Evolutionary conservation across 2,113 vertebrate species (phyloP).

Genomic region (Nicator chloris): DNA sequence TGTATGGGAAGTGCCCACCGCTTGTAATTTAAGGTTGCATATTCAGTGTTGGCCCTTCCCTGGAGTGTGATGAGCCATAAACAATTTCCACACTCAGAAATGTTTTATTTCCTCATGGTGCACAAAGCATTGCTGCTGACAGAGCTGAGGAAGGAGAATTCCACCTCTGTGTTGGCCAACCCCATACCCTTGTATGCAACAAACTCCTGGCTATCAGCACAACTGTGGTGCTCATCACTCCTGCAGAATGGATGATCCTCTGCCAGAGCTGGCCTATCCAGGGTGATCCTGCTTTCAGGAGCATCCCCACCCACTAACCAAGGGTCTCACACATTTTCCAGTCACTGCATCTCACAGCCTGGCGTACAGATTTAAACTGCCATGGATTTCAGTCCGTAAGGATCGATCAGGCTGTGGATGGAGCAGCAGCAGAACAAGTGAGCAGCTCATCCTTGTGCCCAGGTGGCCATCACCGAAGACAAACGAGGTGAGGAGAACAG

Average conservation of each 20-base stretch:
- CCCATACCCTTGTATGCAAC: neutral
- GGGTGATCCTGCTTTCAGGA: neutral
- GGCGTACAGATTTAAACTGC: neutral
- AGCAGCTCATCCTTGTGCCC: neutral
- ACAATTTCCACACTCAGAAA: neutral
- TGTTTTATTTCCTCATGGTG: neutral
- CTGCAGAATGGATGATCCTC: neutral
- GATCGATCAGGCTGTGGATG: neutral
- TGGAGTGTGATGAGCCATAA: neutral
- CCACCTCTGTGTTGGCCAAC: neutral
- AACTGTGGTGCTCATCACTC: neutral
- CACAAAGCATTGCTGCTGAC: neutral
- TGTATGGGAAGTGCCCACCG: neutral
- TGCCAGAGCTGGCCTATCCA: neutral
- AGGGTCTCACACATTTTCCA: neutral
- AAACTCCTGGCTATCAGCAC: neutral
- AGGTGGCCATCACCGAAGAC: neutral
- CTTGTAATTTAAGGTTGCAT: neutral
- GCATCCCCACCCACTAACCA: neutral
- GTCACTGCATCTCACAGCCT: neutral
- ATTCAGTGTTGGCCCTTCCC: neutral
- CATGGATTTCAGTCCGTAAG: neutral
- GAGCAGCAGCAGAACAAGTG: neutral
- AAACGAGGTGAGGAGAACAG: neutral
- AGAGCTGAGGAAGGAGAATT: neutral